Evolutionary conservation across 1,140 invertebrate species (phyloP).

Genomic region (Danaus plexippus): DNA sequence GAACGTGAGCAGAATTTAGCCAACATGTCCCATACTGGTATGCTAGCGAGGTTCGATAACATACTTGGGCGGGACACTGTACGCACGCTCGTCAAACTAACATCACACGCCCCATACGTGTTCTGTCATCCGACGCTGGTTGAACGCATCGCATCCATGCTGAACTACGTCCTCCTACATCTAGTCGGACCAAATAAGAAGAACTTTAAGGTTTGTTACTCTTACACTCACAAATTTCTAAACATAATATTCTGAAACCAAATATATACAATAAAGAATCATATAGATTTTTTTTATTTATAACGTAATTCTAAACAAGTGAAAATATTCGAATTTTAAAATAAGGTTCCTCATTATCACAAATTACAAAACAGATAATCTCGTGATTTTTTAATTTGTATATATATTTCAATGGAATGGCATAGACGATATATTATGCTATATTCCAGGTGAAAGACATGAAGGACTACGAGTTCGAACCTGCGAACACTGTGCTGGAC

Average conservation of each 20-base stretch:
- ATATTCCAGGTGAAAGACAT: conserved; percentile 87
- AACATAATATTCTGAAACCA: neutral
- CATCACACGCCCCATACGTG: conserved; percentile 87
- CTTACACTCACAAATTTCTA: neutral
- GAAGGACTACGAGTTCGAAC: conserved; percentile 94
- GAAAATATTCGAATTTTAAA: too few relatives aligned
- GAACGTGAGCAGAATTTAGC: conserved; percentile 85
- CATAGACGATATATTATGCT: too few relatives aligned
- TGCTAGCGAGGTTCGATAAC: conserved; percentile 93
- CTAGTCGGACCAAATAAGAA: conserved; percentile 91
- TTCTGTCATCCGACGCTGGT: conserved; percentile 94
- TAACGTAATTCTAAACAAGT: too few relatives aligned
- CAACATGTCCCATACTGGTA: conserved; percentile 84
- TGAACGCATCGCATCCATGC: conserved; percentile 92
- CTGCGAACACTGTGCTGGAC: conserved; percentile 88
- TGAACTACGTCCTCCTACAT: conserved; percentile 94
- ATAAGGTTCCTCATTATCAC: too few relatives aligned
- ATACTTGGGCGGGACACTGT: conserved; percentile 93
- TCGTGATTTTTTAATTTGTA: too few relatives aligned
- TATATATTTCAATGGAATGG: too few relatives aligned
- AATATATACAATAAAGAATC: neutral
- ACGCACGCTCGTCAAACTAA: conserved; percentile 85
- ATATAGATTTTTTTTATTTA: too few relatives aligned
- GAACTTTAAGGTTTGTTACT: conserved; percentile 81
- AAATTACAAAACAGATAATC: too few relatives aligned